Conservation (phyloP, 2,888 invertebrate genomes). For the Pterostichus madidus region DNA sequence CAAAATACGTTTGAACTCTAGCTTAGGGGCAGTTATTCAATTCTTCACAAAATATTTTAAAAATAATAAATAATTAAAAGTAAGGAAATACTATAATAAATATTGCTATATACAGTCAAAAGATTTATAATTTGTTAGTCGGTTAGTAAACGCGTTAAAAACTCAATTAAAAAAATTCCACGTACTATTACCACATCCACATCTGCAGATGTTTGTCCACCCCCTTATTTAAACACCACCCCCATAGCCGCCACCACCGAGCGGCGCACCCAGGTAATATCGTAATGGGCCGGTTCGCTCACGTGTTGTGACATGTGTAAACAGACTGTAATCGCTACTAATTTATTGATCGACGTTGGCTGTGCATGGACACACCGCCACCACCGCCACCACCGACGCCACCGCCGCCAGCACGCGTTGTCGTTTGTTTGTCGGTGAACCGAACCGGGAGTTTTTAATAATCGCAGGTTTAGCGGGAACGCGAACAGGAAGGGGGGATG, state of each 20-base stretch:
- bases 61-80: too few species aligned
- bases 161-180: not conserved
- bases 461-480: conserved; percentile 43
- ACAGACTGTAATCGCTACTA: conserved; percentile 63
- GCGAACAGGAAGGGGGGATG: not conserved
- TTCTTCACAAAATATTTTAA: too few species aligned
- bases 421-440: conserved; percentile 38
- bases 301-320: conserved; percentile 65
- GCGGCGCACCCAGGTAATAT: conserved; percentile 63
- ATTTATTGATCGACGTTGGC: conserved; percentile 59
- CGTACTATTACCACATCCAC: not conserved
- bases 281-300: conserved; percentile 60
- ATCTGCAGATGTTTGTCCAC: conserved; percentile 9
- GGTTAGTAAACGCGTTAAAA: too few species aligned
- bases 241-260: not conserved
- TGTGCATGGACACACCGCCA: conserved; percentile 20
- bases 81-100: too few species aligned
- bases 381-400: not conserved
- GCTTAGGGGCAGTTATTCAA: too few species aligned
- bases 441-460: conserved; percentile 60
- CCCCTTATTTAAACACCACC: conserved; percentile 27
- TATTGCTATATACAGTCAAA: too few species aligned
- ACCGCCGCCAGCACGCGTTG: conserved; percentile 1
- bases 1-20: too few species aligned
- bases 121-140: too few species aligned